Evolutionary conservation across 2,797 vertebrate genomes (phyloP).

Genomic region (Parauchenoglanis punctatus): DNA sequence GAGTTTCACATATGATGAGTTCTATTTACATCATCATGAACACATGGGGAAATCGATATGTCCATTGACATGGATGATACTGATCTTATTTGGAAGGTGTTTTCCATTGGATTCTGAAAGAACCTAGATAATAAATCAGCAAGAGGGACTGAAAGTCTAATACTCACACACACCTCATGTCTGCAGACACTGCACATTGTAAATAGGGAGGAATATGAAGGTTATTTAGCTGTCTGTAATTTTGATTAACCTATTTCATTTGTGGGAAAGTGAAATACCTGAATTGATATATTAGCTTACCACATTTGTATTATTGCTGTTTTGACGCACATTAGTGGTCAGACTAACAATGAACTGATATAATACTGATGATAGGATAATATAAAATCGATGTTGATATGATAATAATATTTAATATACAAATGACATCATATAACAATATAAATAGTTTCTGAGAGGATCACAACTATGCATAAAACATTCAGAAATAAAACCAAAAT

Average conservation of each 20-base stretch:
- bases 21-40: neutral
- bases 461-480: neutral
- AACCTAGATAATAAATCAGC: neutral
- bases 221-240: neutral
- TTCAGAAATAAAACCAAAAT: neutral
- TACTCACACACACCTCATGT: neutral
- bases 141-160: neutral
- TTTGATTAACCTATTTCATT: neutral
- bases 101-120: neutral
- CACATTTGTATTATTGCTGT: neutral
- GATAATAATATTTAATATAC: neutral
- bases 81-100: neutral
- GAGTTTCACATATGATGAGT: neutral
- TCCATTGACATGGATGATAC: neutral
- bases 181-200: conserved; percentile 2
- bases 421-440: neutral
- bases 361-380: neutral
- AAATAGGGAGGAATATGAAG: neutral
- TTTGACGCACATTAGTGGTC: neutral
- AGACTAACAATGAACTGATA: neutral
- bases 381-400: neutral
- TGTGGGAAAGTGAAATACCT: neutral
- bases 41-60: neutral
- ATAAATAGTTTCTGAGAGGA: neutral
- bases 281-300: neutral